A percentile compares a stretch with the other conserved stretches of the same genome.
Evolutionary conservation across 2,888 invertebrate species (phyloP).

Genomic region (Alloscopus bannaensis): DNA sequence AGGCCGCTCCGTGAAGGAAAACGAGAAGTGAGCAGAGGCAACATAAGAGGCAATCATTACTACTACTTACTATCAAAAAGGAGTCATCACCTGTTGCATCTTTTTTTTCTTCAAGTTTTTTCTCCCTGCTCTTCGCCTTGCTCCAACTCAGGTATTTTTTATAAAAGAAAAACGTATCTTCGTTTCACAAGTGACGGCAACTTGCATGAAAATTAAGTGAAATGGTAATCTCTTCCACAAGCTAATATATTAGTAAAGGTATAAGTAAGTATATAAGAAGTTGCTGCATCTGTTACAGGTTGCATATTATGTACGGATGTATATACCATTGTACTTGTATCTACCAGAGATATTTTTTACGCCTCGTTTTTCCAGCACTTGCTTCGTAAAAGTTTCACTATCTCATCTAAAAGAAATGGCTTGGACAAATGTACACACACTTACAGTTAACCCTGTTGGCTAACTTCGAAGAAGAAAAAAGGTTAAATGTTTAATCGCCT

Average conservation of each 20-base stretch:
- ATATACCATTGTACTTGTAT: too few species aligned
- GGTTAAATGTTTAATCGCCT: too few species aligned
- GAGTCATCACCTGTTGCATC: slow-evolving; percentile 58
- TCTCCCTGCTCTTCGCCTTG: not conserved
- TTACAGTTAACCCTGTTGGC: too few species aligned
- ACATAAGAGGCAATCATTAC: slow-evolving; percentile 38
- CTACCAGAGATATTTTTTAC: too few species aligned
- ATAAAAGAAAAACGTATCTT: too few species aligned
- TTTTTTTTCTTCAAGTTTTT: slow-evolving; percentile 17
- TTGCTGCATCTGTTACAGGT: slow-evolving; percentile 19
- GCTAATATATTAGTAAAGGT: too few species aligned
- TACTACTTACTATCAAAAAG: slow-evolving; percentile 38
- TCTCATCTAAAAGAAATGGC: too few species aligned
- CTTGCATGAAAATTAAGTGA: slow-evolving; percentile 28
- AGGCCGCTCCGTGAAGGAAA: slow-evolving; percentile 52
- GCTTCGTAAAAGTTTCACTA: too few species aligned
- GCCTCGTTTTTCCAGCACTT: too few species aligned
- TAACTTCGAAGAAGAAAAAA: too few species aligned
- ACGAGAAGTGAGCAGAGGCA: slow-evolving; percentile 39
- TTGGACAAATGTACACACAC: slow-evolving; percentile 37
- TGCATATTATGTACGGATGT: not conserved
- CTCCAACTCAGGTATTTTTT: too few species aligned
- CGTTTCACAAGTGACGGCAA: slow-evolving; percentile 32
- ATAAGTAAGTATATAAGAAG: too few species aligned
- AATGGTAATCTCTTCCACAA: not conserved